Conservation (phyloP, 2,888 invertebrate species). For the Lottia scabra region DNA sequence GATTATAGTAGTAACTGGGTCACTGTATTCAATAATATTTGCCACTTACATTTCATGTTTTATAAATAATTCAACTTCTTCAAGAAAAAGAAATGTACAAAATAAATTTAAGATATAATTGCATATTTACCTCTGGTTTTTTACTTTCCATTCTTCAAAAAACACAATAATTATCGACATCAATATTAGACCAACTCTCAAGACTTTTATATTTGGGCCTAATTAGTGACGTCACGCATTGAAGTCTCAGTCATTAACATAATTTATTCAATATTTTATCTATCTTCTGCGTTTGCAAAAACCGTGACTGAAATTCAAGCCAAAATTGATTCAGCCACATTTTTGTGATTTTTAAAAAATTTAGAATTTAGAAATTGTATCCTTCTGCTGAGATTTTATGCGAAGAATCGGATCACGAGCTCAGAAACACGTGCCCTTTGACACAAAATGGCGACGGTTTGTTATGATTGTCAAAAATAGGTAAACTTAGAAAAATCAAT, state of each 20-base stretch:
- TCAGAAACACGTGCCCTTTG: not conserved
- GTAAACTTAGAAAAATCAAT: too few species aligned
- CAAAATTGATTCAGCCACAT: not conserved
- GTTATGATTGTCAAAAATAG: not conserved
- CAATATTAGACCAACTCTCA: conserved; percentile 39
- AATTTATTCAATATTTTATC: conserved; percentile 45
- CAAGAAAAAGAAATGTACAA: conserved; percentile 14
- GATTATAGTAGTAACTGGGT: conserved; percentile 55
- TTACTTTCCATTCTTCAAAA: conserved; percentile 52
- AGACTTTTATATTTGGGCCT: conserved; percentile 62
- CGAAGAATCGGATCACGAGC: not conserved
- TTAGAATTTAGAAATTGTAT: not conserved
- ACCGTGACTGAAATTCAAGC: not conserved
- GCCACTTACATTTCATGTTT: conserved; percentile 23
- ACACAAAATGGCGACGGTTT: conserved; percentile 1
- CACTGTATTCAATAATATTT: conserved; percentile 56
- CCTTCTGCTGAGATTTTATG: not conserved
- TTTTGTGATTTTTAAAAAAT: not conserved
- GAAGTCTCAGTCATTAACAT: conserved; percentile 61
- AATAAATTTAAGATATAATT: conserved; percentile 16
- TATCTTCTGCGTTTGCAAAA: not conserved
- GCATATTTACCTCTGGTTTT: conserved; percentile 52
- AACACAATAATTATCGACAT: conserved; percentile 43
- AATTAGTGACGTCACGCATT: conserved; percentile 66
- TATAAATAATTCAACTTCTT: conserved; percentile 22